Percentiles rank a stretch among this genome's conserved stretches.
Evolutionary conservation across 2,113 vertebrate genomes (phyloP).

Genomic region (Nestor notabilis): DNA sequence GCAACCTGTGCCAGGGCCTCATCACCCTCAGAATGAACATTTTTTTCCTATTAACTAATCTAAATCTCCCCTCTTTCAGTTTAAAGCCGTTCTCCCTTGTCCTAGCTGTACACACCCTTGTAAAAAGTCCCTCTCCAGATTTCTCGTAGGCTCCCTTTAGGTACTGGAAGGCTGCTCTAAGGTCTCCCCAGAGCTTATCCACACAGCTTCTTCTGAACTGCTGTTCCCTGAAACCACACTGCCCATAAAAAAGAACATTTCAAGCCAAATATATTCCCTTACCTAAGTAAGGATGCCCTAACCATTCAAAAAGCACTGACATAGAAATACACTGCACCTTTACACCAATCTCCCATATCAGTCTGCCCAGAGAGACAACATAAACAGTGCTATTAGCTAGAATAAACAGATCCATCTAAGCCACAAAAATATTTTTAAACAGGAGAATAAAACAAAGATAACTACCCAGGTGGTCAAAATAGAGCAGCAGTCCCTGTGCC

Average conservation of each 20-base stretch:
- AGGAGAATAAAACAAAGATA: background rate
- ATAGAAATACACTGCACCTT: background rate
- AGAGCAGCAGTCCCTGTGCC: background rate
- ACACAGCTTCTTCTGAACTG: background rate
- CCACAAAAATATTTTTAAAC: background rate
- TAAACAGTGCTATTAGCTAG: background rate
- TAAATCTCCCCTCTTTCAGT: background rate
- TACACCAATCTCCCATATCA: background rate
- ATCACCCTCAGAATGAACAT: background rate
- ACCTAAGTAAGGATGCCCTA: background rate
- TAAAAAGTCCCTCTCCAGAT: background rate
- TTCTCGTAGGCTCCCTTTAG: background rate
- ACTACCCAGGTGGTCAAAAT: background rate
- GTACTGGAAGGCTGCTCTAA: background rate
- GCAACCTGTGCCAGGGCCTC: background rate
- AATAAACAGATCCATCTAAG: background rate
- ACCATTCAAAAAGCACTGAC: background rate
- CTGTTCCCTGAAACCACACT: background rate
- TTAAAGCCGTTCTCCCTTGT: background rate
- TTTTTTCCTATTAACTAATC: background rate
- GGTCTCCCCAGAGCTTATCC: background rate
- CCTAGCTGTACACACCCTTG: background rate
- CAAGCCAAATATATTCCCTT: background rate
- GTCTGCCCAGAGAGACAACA: background rate
- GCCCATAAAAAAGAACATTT: background rate